Base-by-base conservation (phyloP, 2,113 vertebrate species). In the Sylvietta virens region DNA sequence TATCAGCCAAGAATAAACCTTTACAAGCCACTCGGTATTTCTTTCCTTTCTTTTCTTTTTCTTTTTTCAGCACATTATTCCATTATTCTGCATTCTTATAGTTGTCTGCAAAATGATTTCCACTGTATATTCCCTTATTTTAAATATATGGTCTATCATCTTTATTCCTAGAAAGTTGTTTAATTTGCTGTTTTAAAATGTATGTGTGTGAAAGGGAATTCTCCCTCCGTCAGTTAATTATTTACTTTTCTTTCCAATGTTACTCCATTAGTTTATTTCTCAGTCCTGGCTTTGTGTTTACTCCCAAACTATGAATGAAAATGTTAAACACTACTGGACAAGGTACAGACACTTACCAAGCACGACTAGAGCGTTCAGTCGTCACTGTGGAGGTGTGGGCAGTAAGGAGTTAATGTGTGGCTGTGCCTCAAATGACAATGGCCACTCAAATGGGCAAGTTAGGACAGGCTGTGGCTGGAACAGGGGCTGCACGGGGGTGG, bases 291-390 rank as follows among this genome's bases (percentile, higher is more conserved):
- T 88, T 83, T 86, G 17, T 58, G 48, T 87, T 84, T 88, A 65
- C 35, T 69, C 60, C 23, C 47, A 83, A 60, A 48, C 24, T 44
- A 64, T 66, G 24, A 66, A 66, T 2, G 31, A 8, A 88, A 81
- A 73, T 45, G 45, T 67, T 83, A 85, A 93, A 65, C 39, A 79
- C 23, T 33, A 35, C 56, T 73, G 90, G 51, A 70, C 47, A 78
- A 42, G 5, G 22, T 23, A 57, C 8, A 78, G 65, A 71, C 33
- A 62, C n/a, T 31, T 92, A 74, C 53, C 47, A 83, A 92, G 92
- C 40, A 51, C 1, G 2, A 53, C 66, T 71, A 90, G 44, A 78
- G 28, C 67, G 26, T 60, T 82, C 37, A 83, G 3, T 67, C 83
- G 22, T 33, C 60, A 64, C 24, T 23, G n/a, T 16, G 27, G 47